Conservation (phyloP, 2,113 vertebrate genomes). For the Prionailurus viverrinus region DNA sequence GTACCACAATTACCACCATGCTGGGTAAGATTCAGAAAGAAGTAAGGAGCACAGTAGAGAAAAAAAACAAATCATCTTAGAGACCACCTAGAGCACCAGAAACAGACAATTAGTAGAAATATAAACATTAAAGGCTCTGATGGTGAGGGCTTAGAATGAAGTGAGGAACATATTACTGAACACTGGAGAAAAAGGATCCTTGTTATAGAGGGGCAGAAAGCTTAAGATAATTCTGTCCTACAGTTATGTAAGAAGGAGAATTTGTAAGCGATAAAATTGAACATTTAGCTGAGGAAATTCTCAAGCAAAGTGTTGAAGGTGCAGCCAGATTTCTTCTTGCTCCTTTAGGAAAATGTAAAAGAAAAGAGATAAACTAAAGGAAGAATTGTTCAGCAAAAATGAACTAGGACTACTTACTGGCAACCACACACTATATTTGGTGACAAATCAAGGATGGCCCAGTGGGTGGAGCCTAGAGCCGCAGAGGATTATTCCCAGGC, state of each 20-base stretch:
- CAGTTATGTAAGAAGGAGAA: not conserved
- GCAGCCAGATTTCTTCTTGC: not conserved
- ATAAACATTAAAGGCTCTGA: not conserved
- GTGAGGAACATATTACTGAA: not conserved
- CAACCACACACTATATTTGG: not conserved
- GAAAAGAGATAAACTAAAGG: not conserved
- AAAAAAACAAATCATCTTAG: not conserved
- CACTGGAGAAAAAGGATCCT: not conserved
- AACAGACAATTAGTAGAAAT: not conserved
- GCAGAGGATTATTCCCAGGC: not conserved
- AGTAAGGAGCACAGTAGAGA: not conserved
- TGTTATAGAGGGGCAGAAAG: not conserved
- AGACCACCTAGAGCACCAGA: not conserved
- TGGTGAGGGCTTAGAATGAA: not conserved
- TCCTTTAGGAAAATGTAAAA: not conserved
- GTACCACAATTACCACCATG: too few relatives aligned
- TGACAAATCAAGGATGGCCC: not conserved
- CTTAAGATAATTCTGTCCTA: not conserved
- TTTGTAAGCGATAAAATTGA: not conserved
- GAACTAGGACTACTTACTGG: not conserved
- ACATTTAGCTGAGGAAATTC: not conserved
- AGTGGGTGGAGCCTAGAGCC: not conserved
- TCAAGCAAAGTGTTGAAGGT: not conserved
- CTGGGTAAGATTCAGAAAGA: not conserved
- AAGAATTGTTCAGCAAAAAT: not conserved